Evolutionary conservation across 2,888 invertebrate genomes (phyloP).

Genomic region (Tethea ocularis): DNA sequence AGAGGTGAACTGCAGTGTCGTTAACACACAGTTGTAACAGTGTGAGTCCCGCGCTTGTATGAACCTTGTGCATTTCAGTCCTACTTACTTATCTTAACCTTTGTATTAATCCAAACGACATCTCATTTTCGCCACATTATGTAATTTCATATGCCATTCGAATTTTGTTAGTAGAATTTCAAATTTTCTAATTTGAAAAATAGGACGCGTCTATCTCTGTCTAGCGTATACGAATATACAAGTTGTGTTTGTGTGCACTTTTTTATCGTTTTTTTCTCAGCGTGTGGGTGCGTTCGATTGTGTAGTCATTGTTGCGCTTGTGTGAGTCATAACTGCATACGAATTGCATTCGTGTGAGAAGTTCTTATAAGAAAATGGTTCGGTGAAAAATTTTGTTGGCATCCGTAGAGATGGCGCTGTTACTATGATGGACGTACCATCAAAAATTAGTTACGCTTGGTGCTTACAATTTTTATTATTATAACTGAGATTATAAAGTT

Average conservation of each 20-base stretch:
- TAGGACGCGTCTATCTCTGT: constrained; percentile 45
- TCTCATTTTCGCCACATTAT: constrained; percentile 42
- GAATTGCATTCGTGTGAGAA: constrained; percentile 51
- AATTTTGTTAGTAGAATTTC: constrained; percentile 20
- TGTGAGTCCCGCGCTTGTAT: constrained; percentile 72
- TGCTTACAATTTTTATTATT: constrained; percentile 33
- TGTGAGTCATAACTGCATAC: constrained; percentile 50
- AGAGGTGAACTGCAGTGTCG: constrained; percentile 65
- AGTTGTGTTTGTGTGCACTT: constrained; percentile 68
- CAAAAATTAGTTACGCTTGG: constrained; percentile 60
- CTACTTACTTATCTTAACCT: constrained; percentile 67
- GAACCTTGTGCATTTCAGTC: constrained; percentile 77
- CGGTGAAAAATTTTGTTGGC: constrained; percentile 79
- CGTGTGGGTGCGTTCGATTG: constrained; percentile 82
- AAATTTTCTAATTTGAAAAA: constrained; percentile 40
- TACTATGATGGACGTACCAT: constrained; percentile 58
- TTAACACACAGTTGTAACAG: constrained; percentile 47
- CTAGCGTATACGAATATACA: constrained; percentile 41
- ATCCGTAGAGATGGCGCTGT: constrained; percentile 80
- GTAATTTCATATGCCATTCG: constrained; percentile 19
- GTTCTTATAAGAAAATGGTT: constrained; percentile 83
- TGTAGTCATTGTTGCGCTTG: constrained; percentile 46
- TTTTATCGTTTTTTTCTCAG: constrained; percentile 81
- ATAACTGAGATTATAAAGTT: constrained; percentile 26
- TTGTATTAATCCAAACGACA: constrained; percentile 58